These are phyloP conservation scores for Ganaspis sp. DNA, from an alignment of 1,140 invertebrate genomes.

Conservation along the genomic window DNA sequence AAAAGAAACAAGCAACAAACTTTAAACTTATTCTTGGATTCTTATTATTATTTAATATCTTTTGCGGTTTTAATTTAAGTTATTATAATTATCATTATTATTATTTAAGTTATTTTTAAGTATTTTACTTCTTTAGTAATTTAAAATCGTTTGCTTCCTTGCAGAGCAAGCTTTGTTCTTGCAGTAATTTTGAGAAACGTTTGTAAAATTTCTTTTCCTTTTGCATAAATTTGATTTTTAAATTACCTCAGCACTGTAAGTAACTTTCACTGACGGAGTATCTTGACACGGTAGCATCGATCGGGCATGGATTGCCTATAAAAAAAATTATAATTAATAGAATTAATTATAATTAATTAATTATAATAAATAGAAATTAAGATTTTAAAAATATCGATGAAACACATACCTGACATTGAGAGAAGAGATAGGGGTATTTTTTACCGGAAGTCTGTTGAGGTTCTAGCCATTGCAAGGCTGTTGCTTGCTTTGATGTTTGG, in stretches of 20 bases:
- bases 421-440: conserved; percentile 92
- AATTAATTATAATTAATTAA: conserved; percentile 32
- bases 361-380: no score
- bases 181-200: no score
- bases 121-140: no score
- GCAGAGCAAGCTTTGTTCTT: no score
- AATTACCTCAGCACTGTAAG: conserved; percentile 88
- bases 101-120: no score
- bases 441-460: conserved; percentile 92
- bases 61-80: no score
- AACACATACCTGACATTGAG: conserved; percentile 93
- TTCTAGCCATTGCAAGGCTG: conserved; percentile 92
- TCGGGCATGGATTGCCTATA: conserved; percentile 91
- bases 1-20: background rate
- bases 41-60: no score
- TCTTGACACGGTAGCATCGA: conserved; percentile 96
- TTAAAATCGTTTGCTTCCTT: no score
- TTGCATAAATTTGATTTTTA: conserved; percentile 31
- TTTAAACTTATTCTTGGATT: no score
- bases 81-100: no score
- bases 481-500: conserved; percentile 83
- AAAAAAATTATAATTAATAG: conserved; percentile 50
- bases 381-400: no score
- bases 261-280: conserved; percentile 92
- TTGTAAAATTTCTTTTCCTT: no score